Base-by-base conservation (phyloP, 2,797 vertebrate genomes). In the Enteromius unitaeniatus region DNA sequence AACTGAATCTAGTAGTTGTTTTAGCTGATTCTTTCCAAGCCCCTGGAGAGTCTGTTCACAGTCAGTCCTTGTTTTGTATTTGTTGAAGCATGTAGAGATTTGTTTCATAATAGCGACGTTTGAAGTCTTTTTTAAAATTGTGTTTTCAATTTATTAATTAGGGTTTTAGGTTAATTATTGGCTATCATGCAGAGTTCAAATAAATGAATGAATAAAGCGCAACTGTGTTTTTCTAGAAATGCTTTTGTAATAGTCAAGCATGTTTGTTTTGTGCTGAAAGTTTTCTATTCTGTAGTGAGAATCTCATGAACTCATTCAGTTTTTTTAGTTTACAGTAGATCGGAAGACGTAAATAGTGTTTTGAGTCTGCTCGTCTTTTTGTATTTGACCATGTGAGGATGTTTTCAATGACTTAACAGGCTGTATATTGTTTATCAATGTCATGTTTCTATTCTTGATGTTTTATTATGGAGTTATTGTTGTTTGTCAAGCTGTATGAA, bases 341-440 rank as follows among this genome's bases (percentile, higher is more conserved):
- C 8, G 31, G 0, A 64, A 64, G 58, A 28, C 6, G 23, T 81
- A 40, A 45, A 31, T 40, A 3, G 2, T 80, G 23, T 45, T 60
- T 70, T 26, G 15, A 58, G 34, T 60, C 51, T 3, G 51, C 72
- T 55, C 79, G n/a, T 81, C 26, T 60, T 31, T 47, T 49, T 47
- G 40, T 6, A 31, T 62, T 62, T 72, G 40, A 14, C 9, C 17
- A 58, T 60, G 23, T 72, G 15, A 15, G 47, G 67, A 70, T 80
- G 34, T 58, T 70, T 68, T 58, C 10, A 17, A 60, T 0, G 5
- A n/a, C 28, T n/a, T 55, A 42, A 67, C 47, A 51, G 47, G 31
- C 15, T 5, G 23, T 40, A 14, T 11, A 28, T 23, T 14, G 49
- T 23, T 49, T 42, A n/a, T 34, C 26, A 31, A 62, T 19, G 28